phyloP scores from a whole-genome alignment of 2,888 invertebrate species.

The Diplazon laetatorius region DNA sequence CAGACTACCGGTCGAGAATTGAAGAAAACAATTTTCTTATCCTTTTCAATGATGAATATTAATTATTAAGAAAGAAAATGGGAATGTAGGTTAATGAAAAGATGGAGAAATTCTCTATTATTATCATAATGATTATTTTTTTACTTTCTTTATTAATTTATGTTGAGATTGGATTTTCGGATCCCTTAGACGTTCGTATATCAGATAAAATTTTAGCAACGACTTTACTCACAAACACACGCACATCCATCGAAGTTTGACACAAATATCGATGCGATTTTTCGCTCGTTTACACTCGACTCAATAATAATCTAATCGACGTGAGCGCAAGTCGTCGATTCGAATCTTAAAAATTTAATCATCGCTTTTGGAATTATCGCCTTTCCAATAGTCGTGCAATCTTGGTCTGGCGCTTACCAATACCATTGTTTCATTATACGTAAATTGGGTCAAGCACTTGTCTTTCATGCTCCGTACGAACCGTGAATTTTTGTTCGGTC shows the following conservation, averaged over 20 bases:
- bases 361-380: background rate
- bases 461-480: background rate
- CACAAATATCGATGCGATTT: background rate
- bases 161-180: too few species aligned
- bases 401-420: background rate
- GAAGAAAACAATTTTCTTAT: too few species aligned
- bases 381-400: background rate
- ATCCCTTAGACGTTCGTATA: background rate
- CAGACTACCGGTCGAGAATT: too few species aligned
- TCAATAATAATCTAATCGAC: conserved; percentile 8
- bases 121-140: too few species aligned
- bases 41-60: too few species aligned
- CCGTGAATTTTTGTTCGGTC: background rate
- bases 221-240: background rate
- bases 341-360: background rate
- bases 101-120: too few species aligned
- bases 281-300: background rate
- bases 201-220: background rate
- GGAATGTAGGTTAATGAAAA: too few species aligned
- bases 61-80: too few species aligned
- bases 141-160: too few species aligned
- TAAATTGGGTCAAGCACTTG: conserved; percentile 16
- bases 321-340: background rate
- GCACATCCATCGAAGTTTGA: background rate
- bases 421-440: background rate